These are phyloP conservation scores for Notoglanidium macrostoma DNA, from an alignment of 2,797 vertebrate genomes.

Conservation along the genomic window DNA sequence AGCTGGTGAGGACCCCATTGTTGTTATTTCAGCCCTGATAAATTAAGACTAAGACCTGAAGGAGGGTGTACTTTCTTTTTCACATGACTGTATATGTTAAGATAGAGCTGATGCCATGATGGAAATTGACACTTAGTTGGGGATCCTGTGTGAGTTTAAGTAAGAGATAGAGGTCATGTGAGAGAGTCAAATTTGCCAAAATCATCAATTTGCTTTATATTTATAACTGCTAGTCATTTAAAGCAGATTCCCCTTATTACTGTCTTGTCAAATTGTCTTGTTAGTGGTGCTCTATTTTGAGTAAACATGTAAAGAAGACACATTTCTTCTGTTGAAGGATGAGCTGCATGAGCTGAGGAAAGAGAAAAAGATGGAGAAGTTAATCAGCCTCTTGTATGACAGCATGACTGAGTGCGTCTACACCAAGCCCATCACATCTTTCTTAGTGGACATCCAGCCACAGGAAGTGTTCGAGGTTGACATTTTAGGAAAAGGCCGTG, in stretches of 20 bases:
- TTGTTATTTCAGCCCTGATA: background rate
- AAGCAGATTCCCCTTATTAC: background rate
- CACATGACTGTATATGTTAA: background rate
- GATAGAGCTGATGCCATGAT: background rate
- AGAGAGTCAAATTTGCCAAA: background rate
- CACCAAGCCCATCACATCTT: constrained; percentile 77
- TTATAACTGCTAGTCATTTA: background rate
- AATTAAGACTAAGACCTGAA: background rate
- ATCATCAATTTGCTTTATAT: background rate
- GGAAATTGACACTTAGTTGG: background rate
- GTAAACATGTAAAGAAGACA: background rate
- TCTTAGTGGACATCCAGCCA: constrained; percentile 69
- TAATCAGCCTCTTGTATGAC: constrained; percentile 79
- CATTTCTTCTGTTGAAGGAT: constrained; percentile 22
- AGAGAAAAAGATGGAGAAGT: constrained; percentile 62
- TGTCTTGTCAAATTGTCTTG: background rate
- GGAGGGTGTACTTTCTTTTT: background rate
- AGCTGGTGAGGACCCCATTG: background rate
- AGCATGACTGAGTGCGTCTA: constrained; percentile 88
- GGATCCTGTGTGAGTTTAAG: background rate
- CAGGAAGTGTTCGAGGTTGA: constrained; percentile 79
- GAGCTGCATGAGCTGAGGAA: constrained; percentile 31
- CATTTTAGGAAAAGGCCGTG: constrained; percentile 77
- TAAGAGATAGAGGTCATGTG: background rate
- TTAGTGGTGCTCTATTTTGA: background rate